These are phyloP conservation scores for Tapirus indicus DNA, from an alignment of 2,797 vertebrate species.

Conservation along the genomic window DNA sequence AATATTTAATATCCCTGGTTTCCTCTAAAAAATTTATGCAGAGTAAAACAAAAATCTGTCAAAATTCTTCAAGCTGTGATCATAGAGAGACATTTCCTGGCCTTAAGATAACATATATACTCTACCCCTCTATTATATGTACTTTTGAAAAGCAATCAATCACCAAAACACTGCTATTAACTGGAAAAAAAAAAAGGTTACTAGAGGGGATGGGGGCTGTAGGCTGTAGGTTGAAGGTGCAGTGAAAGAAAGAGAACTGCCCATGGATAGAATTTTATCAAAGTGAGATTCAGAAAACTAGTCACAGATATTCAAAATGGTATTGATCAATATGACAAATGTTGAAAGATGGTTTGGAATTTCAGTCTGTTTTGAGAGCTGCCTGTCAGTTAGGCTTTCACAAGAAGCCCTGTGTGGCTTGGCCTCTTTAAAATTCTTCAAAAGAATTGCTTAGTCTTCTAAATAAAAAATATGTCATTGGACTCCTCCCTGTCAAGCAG, in stretches of 20 bases:
- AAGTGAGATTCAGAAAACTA: constrained; percentile 30
- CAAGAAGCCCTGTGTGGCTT: neutral
- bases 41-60: constrained; percentile 29
- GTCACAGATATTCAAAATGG: neutral
- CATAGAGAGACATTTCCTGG: constrained; percentile 3
- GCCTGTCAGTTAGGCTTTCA: constrained; percentile 24
- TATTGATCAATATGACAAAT: neutral
- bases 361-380: constrained; percentile 51
- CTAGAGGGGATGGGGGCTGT: neutral
- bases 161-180: neutral
- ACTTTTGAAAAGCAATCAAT: neutral
- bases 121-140: neutral
- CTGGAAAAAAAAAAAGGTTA: neutral
- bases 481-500: neutral
- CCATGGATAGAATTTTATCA: neutral
- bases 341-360: constrained; percentile 45
- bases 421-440: neutral
- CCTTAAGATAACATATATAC: neutral
- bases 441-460: constrained; percentile 59
- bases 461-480: constrained; percentile 45
- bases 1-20: neutral
- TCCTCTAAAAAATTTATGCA: neutral
- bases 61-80: neutral
- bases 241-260: neutral
- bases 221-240: neutral